A percentile compares a stretch with the other conserved stretches of the same genome.
phyloP scores from a whole-genome alignment of 2,797 vertebrate genomes.

The Holocentrus rufus region DNA sequence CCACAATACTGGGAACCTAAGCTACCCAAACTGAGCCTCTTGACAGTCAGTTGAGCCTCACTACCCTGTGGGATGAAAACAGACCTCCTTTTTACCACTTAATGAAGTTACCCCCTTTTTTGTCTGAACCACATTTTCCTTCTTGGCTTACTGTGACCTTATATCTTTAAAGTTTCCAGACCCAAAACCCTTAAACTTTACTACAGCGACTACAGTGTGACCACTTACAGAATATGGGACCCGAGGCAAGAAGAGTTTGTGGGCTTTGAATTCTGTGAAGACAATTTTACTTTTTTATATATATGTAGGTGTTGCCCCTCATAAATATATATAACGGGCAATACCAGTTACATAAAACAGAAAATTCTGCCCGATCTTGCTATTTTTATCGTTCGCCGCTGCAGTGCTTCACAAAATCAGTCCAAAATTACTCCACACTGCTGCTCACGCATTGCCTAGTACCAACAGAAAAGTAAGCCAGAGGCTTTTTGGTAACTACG shows the following conservation, averaged over 20 bases:
- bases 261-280: conserved; percentile 10
- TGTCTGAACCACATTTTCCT: conserved; percentile 25
- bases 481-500: conserved; percentile 50
- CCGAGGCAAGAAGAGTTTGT: not conserved
- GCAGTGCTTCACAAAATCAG: conserved; percentile 33
- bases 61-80: conserved; percentile 48
- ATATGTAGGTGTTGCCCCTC: not conserved
- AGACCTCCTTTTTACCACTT: not conserved
- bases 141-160: conserved; percentile 25
- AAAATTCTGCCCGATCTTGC: conserved; percentile 4
- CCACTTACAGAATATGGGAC: not conserved
- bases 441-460: conserved; percentile 31
- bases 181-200: conserved; percentile 25
- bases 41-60: conserved; percentile 43
- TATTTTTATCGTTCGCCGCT: conserved; percentile 31
- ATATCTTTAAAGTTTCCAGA: conserved; percentile 26
- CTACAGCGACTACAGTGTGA: conserved; percentile 16
- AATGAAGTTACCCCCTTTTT: conserved; percentile 41
- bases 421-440: conserved; percentile 29
- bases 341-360: not conserved
- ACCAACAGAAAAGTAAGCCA: conserved; percentile 39
- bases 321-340: not conserved
- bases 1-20: conserved; percentile 39
- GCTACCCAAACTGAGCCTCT: conserved; percentile 25
- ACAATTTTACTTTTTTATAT: conserved; percentile 1